Conservation (phyloP, 2,888 invertebrate species). For the Cosmia trapezina region DNA sequence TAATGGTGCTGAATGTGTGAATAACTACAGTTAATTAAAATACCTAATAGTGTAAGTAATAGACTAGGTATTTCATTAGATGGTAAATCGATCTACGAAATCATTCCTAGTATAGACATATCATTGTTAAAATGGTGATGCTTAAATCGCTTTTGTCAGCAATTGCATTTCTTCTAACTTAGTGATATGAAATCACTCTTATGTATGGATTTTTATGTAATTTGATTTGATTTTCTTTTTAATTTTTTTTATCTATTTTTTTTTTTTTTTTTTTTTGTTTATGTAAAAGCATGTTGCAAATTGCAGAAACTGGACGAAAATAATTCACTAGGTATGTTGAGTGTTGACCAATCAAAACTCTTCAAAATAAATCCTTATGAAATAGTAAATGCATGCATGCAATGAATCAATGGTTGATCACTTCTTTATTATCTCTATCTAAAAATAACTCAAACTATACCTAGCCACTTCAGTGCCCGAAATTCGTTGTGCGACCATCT, state of each 20-base stretch:
- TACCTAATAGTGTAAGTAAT: neutral
- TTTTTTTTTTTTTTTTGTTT: too few relatives aligned
- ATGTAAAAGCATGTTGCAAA: neutral
- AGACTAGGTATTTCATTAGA: neutral
- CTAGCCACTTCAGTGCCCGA: conserved; percentile 93
- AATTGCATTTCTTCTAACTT: neutral
- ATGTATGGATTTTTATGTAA: neutral
- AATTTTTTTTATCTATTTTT: too few relatives aligned
- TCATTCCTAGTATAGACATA: neutral
- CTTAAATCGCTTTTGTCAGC: neutral
- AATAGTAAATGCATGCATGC: neutral
- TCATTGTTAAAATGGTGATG: neutral
- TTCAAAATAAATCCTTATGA: neutral
- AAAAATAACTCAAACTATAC: conserved; percentile 77
- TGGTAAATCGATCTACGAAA: neutral
- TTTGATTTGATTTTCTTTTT: too few relatives aligned
- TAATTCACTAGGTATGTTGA: neutral
- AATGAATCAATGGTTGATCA: neutral
- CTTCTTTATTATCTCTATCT: neutral
- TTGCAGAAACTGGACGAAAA: neutral
- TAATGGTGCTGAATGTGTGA: neutral
- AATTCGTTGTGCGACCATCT: conserved; percentile 87
- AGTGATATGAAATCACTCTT: neutral
- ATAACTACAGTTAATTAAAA: neutral
- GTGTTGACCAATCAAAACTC: neutral